Evolutionary conservation across 2,797 vertebrate species (phyloP).

Genomic region (Phaenicophaeus curvirostris): DNA sequence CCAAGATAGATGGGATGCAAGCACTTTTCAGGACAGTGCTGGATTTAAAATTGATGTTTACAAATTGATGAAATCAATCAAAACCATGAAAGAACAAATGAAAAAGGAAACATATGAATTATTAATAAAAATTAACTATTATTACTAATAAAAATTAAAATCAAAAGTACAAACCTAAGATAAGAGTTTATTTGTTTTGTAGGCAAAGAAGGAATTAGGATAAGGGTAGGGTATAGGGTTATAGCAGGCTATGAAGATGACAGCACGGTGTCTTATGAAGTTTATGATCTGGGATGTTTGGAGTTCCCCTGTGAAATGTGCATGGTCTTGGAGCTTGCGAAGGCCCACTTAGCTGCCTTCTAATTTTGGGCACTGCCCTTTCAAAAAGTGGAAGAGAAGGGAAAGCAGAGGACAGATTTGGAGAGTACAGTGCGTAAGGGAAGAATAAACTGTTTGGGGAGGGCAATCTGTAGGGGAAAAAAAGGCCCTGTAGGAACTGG

Average conservation of each 20-base stretch:
- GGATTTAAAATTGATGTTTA: neutral
- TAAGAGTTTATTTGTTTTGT: neutral
- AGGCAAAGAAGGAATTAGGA: too few relatives aligned
- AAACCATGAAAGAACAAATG: neutral
- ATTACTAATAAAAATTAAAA: too few relatives aligned
- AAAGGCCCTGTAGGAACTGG: neutral
- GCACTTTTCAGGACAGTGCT: neutral
- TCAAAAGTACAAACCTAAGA: neutral
- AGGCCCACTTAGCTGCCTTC: neutral
- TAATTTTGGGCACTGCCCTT: neutral
- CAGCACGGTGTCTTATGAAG: neutral
- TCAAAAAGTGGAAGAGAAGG: neutral
- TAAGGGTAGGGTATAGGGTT: too few relatives aligned
- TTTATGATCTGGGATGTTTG: neutral
- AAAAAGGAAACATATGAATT: neutral
- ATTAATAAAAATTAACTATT: neutral
- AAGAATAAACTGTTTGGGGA: neutral
- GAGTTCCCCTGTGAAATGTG: neutral
- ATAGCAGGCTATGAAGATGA: too few relatives aligned
- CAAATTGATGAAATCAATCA: neutral
- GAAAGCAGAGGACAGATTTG: neutral
- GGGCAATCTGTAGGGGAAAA: neutral
- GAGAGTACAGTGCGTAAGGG: neutral
- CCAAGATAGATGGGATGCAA: neutral
- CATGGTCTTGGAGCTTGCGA: neutral